Evolutionary conservation across 1,140 invertebrate genomes (phyloP).

Genomic region (Paracyclopina nana): DNA sequence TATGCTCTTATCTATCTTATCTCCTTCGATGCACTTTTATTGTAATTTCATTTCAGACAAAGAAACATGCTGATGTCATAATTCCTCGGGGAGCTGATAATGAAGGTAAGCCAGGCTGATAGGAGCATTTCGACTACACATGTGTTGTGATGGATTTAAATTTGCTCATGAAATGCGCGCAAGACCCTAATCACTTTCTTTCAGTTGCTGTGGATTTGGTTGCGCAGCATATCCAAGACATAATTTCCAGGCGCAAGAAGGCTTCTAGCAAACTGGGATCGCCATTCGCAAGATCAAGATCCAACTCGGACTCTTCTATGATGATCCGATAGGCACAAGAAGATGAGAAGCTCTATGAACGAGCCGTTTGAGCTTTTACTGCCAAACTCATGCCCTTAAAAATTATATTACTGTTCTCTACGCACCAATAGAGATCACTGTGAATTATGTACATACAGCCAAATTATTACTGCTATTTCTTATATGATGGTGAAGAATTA

Average conservation of each 20-base stretch:
- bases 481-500: no score
- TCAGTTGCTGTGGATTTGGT: slow-evolving; percentile 22
- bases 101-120: slow-evolving; percentile 42
- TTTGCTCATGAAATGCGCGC: slow-evolving; percentile 17
- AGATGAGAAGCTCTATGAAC: no score
- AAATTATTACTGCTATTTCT: no score
- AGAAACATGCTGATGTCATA: slow-evolving; percentile 98
- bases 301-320: slow-evolving; percentile 1
- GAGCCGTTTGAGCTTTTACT: no score
- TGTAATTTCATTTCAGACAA: slow-evolving; percentile 47
- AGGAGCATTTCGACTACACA: no score
- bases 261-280: slow-evolving; percentile 11
- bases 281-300: slow-evolving; percentile 1
- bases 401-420: no score
- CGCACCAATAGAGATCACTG: no score
- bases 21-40: slow-evolving; percentile 5
- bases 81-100: slow-evolving; percentile 94
- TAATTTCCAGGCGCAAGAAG: slow-evolving; percentile 18
- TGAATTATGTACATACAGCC: no score
- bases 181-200: slow-evolving; percentile 14
- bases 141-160: slow-evolving; percentile 8
- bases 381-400: no score
- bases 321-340: slow-evolving; percentile 5
- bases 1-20: slow-evolving; percentile 25
- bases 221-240: slow-evolving; percentile 22